Percentiles rank a stretch among this genome's conserved stretches.
phyloP scores from a whole-genome alignment of 2,113 vertebrate species.

The Orthonyx spaldingii region DNA sequence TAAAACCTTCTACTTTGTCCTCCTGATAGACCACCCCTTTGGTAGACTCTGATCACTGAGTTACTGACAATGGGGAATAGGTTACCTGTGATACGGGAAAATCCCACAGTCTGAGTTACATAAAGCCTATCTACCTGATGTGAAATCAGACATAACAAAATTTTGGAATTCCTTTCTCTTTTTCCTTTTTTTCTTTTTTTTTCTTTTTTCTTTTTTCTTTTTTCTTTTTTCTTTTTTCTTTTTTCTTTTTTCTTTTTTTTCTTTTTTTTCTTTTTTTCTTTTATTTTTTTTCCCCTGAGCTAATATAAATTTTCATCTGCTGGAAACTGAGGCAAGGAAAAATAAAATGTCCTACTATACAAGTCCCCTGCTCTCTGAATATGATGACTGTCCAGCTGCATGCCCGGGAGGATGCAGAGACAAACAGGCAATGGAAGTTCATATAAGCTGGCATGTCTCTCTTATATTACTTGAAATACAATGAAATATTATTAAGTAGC shows the following conservation, averaged over 20 bases:
- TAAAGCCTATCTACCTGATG: neutral
- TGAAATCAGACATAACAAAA: neutral
- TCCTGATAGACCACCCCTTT: neutral
- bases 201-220: no score
- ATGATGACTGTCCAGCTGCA: neutral
- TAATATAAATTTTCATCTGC: neutral
- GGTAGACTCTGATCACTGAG: neutral
- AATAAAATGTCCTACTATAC: neutral
- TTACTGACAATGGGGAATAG: neutral
- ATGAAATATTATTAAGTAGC: neutral
- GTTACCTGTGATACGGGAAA: neutral
- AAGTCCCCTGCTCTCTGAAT: neutral
- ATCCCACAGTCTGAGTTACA: neutral
- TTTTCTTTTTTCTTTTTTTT: no score
- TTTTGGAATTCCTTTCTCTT: neutral
- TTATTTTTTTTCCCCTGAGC: neutral
- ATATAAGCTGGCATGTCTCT: neutral
- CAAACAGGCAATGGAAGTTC: neutral
- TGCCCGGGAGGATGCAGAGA: neutral
- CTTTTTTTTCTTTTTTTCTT: neutral
- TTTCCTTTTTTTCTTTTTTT: no score
- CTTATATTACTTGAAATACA: neutral
- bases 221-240: no score
- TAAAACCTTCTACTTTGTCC: neutral
- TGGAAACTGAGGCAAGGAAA: neutral